Percentiles rank a stretch among this genome's conserved stretches.
phyloP scores from a whole-genome alignment of 2,888 invertebrate species.

The Timema cristinae region DNA sequence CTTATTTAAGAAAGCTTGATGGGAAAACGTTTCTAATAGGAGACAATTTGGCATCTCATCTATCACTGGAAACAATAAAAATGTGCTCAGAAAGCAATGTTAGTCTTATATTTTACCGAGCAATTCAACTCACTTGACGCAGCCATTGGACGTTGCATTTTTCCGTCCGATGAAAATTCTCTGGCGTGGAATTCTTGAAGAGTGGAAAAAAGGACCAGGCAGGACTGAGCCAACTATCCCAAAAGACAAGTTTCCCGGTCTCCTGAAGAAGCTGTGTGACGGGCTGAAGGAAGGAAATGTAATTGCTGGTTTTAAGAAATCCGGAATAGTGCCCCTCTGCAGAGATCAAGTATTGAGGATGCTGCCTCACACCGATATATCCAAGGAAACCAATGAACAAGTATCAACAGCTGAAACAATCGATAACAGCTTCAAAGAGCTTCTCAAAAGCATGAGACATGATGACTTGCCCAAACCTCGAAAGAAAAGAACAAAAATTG shows the following conservation, averaged over 20 bases:
- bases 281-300: background rate
- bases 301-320: conserved; percentile 1
- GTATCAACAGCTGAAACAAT: background rate
- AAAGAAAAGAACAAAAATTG: conserved; percentile 11
- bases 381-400: background rate
- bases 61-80: conserved; percentile 28
- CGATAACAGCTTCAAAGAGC: background rate
- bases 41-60: conserved; percentile 29
- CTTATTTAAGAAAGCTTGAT: conserved; percentile 28
- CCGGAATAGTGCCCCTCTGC: background rate
- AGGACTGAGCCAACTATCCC: conserved; percentile 20
- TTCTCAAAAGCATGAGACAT: conserved; percentile 11
- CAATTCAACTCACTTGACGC: conserved; percentile 31
- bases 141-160: conserved; percentile 32
- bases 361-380: background rate
- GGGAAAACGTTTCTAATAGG: conserved; percentile 33
- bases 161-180: conserved; percentile 31
- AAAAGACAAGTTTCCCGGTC: conserved; percentile 19
- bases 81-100: conserved; percentile 29
- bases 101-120: conserved; percentile 30
- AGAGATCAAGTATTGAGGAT: background rate
- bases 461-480: background rate
- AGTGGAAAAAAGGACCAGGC: conserved; percentile 28
- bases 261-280: conserved; percentile 17
- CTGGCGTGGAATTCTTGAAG: conserved; percentile 28